These are phyloP conservation scores for Agriopis leucophaearia DNA, from an alignment of 2,888 invertebrate species.

Conservation along the genomic window DNA sequence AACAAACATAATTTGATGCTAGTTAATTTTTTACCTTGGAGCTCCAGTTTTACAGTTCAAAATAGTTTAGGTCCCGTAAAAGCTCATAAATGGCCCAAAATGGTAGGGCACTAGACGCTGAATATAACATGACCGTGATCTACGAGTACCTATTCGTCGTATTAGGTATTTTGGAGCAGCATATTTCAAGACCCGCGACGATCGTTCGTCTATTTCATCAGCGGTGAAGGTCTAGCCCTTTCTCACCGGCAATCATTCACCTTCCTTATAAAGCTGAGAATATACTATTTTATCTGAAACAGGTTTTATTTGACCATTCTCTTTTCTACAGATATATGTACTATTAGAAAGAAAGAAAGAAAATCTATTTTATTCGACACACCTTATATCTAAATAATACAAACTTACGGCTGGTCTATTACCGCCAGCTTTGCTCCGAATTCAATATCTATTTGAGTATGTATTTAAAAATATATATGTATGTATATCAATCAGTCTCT, in stretches of 20 bases:
- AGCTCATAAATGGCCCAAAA: background rate
- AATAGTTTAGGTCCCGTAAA: background rate
- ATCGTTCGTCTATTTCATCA: constrained; percentile 1
- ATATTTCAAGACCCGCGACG: background rate
- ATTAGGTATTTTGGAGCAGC: background rate
- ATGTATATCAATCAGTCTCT: too few species aligned
- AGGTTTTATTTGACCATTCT: background rate
- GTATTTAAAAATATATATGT: too few species aligned
- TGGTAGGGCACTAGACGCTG: background rate
- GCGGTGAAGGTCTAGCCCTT: constrained; percentile 11
- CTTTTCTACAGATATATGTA: too few species aligned
- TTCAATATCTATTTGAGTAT: too few species aligned
- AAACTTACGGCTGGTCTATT: too few species aligned
- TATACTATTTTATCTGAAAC: constrained; percentile 8
- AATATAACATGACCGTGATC: constrained; percentile 13
- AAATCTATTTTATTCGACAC: too few species aligned
- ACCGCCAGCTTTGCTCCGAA: too few species aligned
- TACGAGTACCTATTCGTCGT: constrained; percentile 5
- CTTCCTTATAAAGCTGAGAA: constrained; percentile 7
- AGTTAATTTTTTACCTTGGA: background rate
- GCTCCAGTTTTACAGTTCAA: background rate
- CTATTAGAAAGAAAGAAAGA: too few species aligned
- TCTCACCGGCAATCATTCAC: constrained; percentile 16
- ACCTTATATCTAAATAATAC: too few species aligned
- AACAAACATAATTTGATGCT: background rate